Percentiles rank a stretch among this genome's conserved stretches.
Evolutionary conservation across 2,113 vertebrate species (phyloP).

Genomic region (Periophthalmus modestus): DNA sequence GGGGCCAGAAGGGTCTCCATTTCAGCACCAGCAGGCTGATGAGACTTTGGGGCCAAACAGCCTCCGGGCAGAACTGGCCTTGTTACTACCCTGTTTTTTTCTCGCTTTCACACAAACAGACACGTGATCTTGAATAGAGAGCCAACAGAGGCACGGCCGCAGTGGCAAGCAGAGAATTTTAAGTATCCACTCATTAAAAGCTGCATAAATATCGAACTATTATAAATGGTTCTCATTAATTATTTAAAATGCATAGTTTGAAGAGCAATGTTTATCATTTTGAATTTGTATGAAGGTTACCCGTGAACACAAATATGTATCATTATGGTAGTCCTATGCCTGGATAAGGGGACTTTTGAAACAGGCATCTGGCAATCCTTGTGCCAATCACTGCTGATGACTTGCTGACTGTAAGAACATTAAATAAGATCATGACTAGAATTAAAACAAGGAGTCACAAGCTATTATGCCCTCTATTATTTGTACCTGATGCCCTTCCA

Average conservation of each 20-base stretch:
- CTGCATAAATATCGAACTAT: background rate
- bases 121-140: slow-evolving; percentile 44
- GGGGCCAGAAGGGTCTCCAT: slow-evolving; percentile 67
- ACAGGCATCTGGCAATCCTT: background rate
- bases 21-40: slow-evolving; percentile 76
- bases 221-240: background rate
- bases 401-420: background rate
- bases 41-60: slow-evolving; percentile 72
- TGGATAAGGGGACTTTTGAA: background rate
- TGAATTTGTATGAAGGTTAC: background rate
- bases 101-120: slow-evolving; percentile 40
- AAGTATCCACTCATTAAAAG: slow-evolving; percentile 9
- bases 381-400: background rate
- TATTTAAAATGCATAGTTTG: background rate
- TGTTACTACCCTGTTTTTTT: slow-evolving; percentile 45
- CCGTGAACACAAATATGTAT: background rate
- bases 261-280: background rate
- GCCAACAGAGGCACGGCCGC: slow-evolving; percentile 16
- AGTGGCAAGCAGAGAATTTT: slow-evolving; percentile 20
- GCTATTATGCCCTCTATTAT: background rate
- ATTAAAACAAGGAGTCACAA: background rate
- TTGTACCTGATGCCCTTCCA: background rate
- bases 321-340: background rate
- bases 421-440: background rate
- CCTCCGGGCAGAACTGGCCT: slow-evolving; percentile 69